Evolutionary conservation across 2,888 invertebrate genomes (phyloP).

Genomic region (Oscheius onirici): DNA sequence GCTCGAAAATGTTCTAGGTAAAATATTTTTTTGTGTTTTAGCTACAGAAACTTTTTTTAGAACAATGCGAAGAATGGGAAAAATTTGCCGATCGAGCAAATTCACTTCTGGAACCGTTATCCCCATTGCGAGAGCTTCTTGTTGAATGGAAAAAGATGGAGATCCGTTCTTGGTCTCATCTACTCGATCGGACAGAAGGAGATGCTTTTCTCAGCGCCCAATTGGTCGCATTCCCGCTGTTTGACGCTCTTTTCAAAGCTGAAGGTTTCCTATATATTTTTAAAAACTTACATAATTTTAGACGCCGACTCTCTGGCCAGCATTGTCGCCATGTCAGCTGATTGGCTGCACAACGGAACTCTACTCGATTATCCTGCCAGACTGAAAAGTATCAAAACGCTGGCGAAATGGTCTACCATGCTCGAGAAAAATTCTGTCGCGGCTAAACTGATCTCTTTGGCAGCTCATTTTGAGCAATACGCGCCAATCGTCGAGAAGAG

Average conservation of each 20-base stretch:
- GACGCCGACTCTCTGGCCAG: constrained; percentile 35
- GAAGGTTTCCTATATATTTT: constrained; percentile 15
- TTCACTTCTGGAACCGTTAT: constrained; percentile 81
- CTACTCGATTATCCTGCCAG: constrained; percentile 86
- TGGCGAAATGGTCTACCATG: constrained; percentile 41
- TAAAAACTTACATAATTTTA: background rate
- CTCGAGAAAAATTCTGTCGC: constrained; percentile 33
- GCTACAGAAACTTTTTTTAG: constrained; percentile 39
- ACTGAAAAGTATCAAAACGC: constrained; percentile 79
- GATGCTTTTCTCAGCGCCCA: constrained; percentile 56
- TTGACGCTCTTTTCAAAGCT: constrained; percentile 55
- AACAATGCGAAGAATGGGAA: constrained; percentile 69
- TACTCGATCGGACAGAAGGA: constrained; percentile 52
- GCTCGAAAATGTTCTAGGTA: constrained; percentile 86
- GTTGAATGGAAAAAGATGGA: constrained; percentile 85
- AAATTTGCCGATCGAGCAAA: constrained; percentile 75
- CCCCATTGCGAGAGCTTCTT: constrained; percentile 83
- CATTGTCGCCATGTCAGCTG: constrained; percentile 63
- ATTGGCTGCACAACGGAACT: constrained; percentile 81
- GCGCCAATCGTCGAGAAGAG: constrained; percentile 41
- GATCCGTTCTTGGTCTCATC: constrained; percentile 60
- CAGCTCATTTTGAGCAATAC: constrained; percentile 87
- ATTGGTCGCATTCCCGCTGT: constrained; percentile 64
- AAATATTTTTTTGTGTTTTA: constrained; percentile 69
- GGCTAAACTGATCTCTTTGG: constrained; percentile 74